Percentiles rank a stretch among this genome's conserved stretches.
Evolutionary conservation across 2,888 invertebrate species (phyloP).

Genomic region (Lasius platythorax): DNA sequence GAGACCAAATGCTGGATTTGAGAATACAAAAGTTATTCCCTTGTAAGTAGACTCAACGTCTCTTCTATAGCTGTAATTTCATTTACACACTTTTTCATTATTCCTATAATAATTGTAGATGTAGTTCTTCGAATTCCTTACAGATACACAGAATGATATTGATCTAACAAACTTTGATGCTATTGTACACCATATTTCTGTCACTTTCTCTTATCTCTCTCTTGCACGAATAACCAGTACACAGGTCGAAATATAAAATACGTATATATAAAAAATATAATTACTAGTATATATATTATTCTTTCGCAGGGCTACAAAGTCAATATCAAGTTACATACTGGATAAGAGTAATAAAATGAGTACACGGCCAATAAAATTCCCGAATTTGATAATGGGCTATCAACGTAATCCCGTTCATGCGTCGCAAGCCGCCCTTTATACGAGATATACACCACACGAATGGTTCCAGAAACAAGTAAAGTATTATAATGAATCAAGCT

Average conservation of each 20-base stretch:
- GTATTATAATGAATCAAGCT: conserved; percentile 95
- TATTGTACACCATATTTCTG: not conserved
- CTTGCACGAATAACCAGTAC: not conserved
- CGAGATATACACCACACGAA: conserved; percentile 96
- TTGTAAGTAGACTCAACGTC: conserved; percentile 86
- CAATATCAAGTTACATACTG: conserved; percentile 91
- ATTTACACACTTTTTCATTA: not conserved
- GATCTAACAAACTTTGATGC: conserved; percentile 34
- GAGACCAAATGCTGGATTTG: conserved; percentile 93
- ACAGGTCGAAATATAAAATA: not conserved
- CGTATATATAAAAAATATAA: not conserved
- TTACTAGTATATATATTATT: conserved; percentile 2
- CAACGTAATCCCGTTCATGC: conserved; percentile 94
- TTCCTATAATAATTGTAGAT: not conserved
- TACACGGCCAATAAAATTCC: conserved; percentile 92
- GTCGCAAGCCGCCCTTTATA: conserved; percentile 94
- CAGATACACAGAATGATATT: conserved; percentile 1
- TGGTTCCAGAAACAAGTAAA: conserved; percentile 94
- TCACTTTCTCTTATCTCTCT: not conserved
- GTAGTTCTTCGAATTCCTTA: not conserved
- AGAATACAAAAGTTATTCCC: conserved; percentile 92
- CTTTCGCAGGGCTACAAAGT: conserved; percentile 88
- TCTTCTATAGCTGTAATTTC: not conserved
- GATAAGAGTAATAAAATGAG: conserved; percentile 92
- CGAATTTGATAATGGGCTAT: conserved; percentile 93